Conservation (phyloP, 2,113 vertebrate species). For the Hystrix brachyura region DNA sequence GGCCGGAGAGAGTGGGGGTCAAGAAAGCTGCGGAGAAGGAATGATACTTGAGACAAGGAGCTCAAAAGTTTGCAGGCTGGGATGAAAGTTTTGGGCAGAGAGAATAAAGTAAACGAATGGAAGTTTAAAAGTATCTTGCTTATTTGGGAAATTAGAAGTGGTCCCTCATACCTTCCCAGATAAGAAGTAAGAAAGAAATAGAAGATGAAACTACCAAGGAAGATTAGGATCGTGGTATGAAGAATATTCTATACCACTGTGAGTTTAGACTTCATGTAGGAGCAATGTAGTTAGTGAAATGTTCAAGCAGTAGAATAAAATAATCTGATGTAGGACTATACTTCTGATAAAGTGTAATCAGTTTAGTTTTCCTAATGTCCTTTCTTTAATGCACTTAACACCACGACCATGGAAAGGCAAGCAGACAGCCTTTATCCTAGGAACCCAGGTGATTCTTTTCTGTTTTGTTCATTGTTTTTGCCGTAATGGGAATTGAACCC, state of each 20-base stretch:
- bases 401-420: conserved; percentile 3
- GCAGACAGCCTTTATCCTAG: conserved; percentile 25
- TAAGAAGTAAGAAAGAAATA: conserved; percentile 24
- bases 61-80: background rate
- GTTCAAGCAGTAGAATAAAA: conserved; percentile 36
- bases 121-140: conserved; percentile 12
- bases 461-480: background rate
- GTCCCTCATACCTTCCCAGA: background rate
- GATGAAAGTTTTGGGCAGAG: background rate
- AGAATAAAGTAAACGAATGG: background rate
- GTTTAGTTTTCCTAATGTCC: conserved; percentile 9
- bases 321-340: background rate
- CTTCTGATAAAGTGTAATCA: background rate
- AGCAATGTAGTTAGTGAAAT: background rate
- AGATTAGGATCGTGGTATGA: background rate
- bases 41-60: background rate
- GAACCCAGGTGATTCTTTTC: conserved; percentile 12
- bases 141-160: conserved; percentile 49
- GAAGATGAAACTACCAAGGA: background rate
- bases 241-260: background rate
- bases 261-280: background rate
- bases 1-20: background rate
- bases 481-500: background rate
- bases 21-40: conserved; percentile 56
- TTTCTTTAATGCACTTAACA: conserved; percentile 40